phyloP scores from a whole-genome alignment of 2,797 vertebrate species.

The Melanotaenia trifasciata region DNA sequence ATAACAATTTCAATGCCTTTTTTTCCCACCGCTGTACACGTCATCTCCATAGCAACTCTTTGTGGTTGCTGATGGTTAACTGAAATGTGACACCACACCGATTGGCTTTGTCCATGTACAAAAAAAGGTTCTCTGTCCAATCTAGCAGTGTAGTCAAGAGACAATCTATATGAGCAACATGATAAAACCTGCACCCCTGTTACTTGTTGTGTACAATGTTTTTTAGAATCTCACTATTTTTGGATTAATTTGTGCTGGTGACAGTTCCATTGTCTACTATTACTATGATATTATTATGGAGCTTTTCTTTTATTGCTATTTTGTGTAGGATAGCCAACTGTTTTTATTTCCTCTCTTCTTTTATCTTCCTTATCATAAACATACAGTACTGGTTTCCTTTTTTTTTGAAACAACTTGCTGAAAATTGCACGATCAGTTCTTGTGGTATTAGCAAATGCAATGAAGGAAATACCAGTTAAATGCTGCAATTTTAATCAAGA shows the following conservation, averaged over 20 bases:
- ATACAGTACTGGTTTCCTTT: constrained; percentile 87
- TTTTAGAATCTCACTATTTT: constrained; percentile 90
- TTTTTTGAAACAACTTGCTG: constrained; percentile 89
- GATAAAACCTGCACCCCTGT: constrained; percentile 81
- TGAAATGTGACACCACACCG: constrained; percentile 71
- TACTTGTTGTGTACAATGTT: constrained; percentile 89
- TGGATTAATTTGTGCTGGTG: constrained; percentile 95
- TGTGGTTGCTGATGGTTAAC: constrained; percentile 58
- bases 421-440: constrained; percentile 90
- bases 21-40: constrained; percentile 6
- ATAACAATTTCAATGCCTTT: background rate
- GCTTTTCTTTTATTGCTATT: constrained; percentile 83
- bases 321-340: constrained; percentile 82
- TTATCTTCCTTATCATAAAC: constrained; percentile 84
- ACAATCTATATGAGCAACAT: constrained; percentile 89
- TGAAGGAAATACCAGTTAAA: constrained; percentile 90
- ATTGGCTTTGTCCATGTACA: constrained; percentile 74
- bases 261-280: constrained; percentile 90
- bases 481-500: constrained; percentile 95
- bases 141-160: constrained; percentile 78
- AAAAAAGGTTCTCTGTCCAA: constrained; percentile 78
- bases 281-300: constrained; percentile 80
- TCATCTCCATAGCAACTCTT: constrained; percentile 28
- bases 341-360: constrained; percentile 74
- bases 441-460: constrained; percentile 88